Percentiles rank a stretch among this genome's conserved stretches.
Conservation (phyloP, 2,888 invertebrate species). For the Hydroisotoma schaefferi region DNA sequence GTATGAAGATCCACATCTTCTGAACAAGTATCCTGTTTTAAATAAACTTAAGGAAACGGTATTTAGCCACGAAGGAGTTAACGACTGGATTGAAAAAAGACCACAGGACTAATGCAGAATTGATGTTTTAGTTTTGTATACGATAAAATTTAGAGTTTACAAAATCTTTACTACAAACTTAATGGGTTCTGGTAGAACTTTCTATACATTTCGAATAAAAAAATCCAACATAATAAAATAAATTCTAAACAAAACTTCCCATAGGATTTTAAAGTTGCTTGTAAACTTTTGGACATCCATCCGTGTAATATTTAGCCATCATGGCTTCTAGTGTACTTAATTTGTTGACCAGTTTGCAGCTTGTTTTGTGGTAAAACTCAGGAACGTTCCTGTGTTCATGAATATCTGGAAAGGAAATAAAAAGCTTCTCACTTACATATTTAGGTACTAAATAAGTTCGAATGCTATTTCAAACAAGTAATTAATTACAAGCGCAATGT, state of each 20-base stretch:
- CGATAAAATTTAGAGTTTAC: too few relatives aligned
- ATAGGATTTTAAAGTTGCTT: too few relatives aligned
- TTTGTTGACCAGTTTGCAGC: slow-evolving; percentile 16
- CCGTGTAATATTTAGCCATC: slow-evolving; percentile 16
- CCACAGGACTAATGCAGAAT: neutral
- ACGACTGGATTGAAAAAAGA: slow-evolving; percentile 1
- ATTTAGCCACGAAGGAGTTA: neutral
- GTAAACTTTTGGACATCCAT: slow-evolving; percentile 15
- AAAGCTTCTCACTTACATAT: too few relatives aligned
- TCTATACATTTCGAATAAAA: too few relatives aligned
- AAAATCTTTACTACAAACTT: too few relatives aligned
- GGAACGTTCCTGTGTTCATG: slow-evolving; percentile 28
- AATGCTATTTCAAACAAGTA: too few relatives aligned
- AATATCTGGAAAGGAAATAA: too few relatives aligned
- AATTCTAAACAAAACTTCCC: too few relatives aligned
- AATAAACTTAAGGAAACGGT: neutral
- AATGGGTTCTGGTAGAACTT: too few relatives aligned
- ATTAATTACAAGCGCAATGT: slow-evolving; percentile 29
- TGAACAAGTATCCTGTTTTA: neutral
- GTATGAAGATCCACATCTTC: slow-evolving; percentile 3
- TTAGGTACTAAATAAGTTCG: too few relatives aligned
- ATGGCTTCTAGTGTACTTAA: slow-evolving; percentile 17
- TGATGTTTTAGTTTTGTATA: too few relatives aligned
- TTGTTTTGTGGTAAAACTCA: slow-evolving; percentile 19
- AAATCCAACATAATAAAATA: too few relatives aligned